Percentiles rank a stretch among this genome's conserved stretches.
Evolutionary conservation across 2,888 invertebrate species (phyloP).

Genomic region (Tillus elongatus): DNA sequence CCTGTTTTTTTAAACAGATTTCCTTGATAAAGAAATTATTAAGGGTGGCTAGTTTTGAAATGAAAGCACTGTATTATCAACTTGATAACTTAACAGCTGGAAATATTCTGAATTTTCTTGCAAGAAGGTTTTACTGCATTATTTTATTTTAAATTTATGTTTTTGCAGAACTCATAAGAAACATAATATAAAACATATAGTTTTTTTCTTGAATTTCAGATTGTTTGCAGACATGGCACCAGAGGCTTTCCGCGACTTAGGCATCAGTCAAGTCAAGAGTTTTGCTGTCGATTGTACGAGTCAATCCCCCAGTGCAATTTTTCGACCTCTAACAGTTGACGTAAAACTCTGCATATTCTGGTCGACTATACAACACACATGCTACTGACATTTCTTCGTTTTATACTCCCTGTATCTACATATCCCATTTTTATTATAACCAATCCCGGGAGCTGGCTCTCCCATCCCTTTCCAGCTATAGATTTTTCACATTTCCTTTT

Average conservation of each 20-base stretch:
- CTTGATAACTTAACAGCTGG: too few relatives aligned
- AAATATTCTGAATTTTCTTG: too few relatives aligned
- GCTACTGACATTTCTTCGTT: conserved; percentile 40
- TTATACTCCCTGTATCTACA: conserved; percentile 41
- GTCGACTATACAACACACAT: conserved; percentile 35
- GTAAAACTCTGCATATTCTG: conserved; percentile 15
- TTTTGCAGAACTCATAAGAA: too few relatives aligned
- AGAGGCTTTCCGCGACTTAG: conserved; percentile 28
- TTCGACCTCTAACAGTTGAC: conserved; percentile 12
- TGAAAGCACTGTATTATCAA: too few relatives aligned
- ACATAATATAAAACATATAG: too few relatives aligned
- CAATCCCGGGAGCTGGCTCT: conserved; percentile 37
- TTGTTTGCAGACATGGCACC: too few relatives aligned
- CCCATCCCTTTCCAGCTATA: conserved; percentile 33
- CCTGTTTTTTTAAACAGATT: too few relatives aligned
- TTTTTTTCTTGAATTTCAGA: too few relatives aligned
- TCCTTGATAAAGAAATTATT: too few relatives aligned
- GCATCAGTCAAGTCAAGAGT: conserved; percentile 36
- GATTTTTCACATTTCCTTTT: conserved; percentile 29
- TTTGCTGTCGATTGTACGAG: conserved; percentile 32
- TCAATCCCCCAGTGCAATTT: conserved; percentile 25
- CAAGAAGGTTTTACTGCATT: too few relatives aligned
- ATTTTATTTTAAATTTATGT: too few relatives aligned
- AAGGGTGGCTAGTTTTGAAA: too few relatives aligned
- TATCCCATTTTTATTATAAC: conserved; percentile 43